Percentiles rank a stretch among this genome's conserved stretches.
Evolutionary conservation across 2,888 invertebrate species (phyloP).

Genomic region (Lordiphosa fenestrarum): DNA sequence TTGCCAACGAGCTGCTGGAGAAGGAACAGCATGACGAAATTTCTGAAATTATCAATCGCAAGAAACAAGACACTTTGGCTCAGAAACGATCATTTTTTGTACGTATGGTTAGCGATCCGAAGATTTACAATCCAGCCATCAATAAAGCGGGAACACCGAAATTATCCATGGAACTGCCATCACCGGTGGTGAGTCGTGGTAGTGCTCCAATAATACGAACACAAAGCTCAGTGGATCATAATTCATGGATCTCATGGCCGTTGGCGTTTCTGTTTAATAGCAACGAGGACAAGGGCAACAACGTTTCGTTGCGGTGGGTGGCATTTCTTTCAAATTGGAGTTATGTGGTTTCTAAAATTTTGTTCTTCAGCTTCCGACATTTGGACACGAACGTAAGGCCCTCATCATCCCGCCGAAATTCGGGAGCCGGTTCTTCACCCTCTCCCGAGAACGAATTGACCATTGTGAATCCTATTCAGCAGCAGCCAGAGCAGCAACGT

Average conservation of each 20-base stretch:
- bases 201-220: conserved; percentile 79
- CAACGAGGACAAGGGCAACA: conserved; percentile 83
- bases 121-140: conserved; percentile 96
- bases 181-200: conserved; percentile 75
- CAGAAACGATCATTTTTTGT: conserved; percentile 98
- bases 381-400: conserved; percentile 92
- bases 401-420: conserved; percentile 84
- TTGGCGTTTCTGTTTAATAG: conserved; percentile 91
- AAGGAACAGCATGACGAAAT: conserved; percentile 85
- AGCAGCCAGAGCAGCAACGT: conserved; percentile 59
- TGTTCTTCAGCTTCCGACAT: conserved; percentile 88
- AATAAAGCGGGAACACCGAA: conserved; percentile 86
- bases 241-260: conserved; percentile 96
- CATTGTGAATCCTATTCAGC: conserved; percentile 76
- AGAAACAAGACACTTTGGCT: conserved; percentile 89
- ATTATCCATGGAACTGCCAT: conserved; percentile 76
- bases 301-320: conserved; percentile 89
- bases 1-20: conserved; percentile 90
- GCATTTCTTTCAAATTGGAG: no score
- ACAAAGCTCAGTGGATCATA: conserved; percentile 81
- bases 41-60: conserved; percentile 87
- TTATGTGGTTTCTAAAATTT: no score
- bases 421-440: conserved; percentile 84
- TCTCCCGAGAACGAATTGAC: conserved; percentile 81
- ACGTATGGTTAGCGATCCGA: conserved; percentile 98